Evolutionary conservation across 2,888 invertebrate species (phyloP).

Genomic region (Aphodius granarius): DNA sequence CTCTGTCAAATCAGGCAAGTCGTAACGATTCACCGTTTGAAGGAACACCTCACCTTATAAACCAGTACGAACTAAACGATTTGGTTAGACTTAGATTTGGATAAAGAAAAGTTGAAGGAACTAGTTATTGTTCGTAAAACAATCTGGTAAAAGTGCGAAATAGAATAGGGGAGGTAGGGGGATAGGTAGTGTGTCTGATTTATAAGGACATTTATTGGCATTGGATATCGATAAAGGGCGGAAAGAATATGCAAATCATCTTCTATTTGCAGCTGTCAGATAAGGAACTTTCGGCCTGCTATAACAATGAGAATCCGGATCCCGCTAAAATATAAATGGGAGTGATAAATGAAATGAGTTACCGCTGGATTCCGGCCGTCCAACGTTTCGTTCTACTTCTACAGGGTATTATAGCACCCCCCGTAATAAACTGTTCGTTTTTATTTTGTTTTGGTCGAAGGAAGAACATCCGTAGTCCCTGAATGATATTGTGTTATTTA

Average conservation of each 20-base stretch:
- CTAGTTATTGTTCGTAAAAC: background rate
- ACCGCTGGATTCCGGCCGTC: background rate
- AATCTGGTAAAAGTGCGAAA: constrained; percentile 10
- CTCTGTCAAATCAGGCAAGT: too few species aligned
- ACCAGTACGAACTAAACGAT: too few species aligned
- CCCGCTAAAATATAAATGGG: constrained; percentile 26
- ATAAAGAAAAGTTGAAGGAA: too few species aligned
- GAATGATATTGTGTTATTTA: background rate
- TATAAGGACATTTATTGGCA: constrained; percentile 18
- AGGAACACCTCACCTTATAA: too few species aligned
- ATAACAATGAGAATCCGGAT: constrained; percentile 10
- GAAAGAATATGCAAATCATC: constrained; percentile 19
- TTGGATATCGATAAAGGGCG: constrained; percentile 17
- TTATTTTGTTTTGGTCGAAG: background rate
- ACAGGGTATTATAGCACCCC: background rate
- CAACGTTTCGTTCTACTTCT: background rate
- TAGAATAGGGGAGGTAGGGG: constrained; percentile 11
- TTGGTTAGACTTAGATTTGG: too few species aligned
- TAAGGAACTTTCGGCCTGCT: background rate
- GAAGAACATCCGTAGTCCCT: background rate
- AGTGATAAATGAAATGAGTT: constrained; percentile 17
- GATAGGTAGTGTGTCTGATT: constrained; percentile 17
- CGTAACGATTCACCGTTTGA: too few species aligned
- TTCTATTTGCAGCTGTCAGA: constrained; percentile 15
- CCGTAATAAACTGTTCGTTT: background rate